phyloP scores from a whole-genome alignment of 2,888 invertebrate genomes.

The Boloria selene region DNA sequence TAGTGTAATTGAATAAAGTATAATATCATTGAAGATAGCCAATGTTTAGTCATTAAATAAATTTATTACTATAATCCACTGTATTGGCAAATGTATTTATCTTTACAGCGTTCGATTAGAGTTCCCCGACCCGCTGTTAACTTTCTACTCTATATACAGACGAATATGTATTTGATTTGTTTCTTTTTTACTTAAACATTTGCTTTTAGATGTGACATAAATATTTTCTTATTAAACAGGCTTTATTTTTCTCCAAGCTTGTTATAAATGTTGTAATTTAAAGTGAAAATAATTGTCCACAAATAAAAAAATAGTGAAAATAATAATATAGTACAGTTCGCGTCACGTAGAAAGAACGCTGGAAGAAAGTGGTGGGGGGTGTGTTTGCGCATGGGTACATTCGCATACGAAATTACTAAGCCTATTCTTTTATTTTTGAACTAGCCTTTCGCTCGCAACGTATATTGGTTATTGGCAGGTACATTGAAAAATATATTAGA shows the following conservation, averaged over 20 bases:
- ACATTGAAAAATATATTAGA: too few species aligned
- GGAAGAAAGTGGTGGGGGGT: too few species aligned
- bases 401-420: too few species aligned
- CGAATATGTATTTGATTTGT: conserved; percentile 5
- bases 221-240: background rate
- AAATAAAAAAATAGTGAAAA: too few species aligned
- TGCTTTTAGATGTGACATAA: background rate
- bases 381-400: too few species aligned
- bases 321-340: too few species aligned
- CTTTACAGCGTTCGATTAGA: conserved; percentile 26
- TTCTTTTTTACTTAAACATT: conserved; percentile 1
- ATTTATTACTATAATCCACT: conserved; percentile 14
- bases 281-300: too few species aligned
- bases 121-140: conserved; percentile 31
- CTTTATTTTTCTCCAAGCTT: background rate
- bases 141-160: conserved; percentile 23
- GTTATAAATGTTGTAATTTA: background rate
- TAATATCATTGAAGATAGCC: background rate
- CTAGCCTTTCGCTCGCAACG: too few species aligned
- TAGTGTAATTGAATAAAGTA: too few species aligned
- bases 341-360: too few species aligned
- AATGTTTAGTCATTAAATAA: background rate
- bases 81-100: conserved; percentile 21
- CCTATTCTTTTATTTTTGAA: too few species aligned
- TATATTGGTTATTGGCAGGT: too few species aligned